A percentile compares a stretch with the other conserved stretches of the same genome.
Evolutionary conservation across 2,113 vertebrate species (phyloP).

Genomic region (Mus musculus): DNA sequence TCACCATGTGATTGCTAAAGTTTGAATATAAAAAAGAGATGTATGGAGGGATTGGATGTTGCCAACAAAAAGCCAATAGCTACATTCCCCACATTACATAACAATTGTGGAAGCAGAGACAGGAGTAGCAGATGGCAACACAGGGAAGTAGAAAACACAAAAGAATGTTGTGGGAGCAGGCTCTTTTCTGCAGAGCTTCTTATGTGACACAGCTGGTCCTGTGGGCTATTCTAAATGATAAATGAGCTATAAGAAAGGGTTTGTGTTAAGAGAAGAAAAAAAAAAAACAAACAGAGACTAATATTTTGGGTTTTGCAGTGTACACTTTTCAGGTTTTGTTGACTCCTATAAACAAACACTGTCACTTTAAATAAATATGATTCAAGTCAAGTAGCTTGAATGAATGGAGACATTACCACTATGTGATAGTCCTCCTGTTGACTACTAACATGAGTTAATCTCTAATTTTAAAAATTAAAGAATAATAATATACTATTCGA

Average conservation of each 20-base stretch:
- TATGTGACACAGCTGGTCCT: neutral
- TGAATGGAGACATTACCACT: neutral
- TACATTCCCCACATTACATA: no score
- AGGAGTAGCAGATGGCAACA: no score
- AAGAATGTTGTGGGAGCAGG: neutral
- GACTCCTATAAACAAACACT: neutral
- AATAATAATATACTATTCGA: neutral
- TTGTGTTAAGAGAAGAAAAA: neutral
- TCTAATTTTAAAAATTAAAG: neutral
- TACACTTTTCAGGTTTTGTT: neutral
- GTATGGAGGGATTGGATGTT: neutral
- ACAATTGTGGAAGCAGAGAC: neutral
- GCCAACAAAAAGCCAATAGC: neutral
- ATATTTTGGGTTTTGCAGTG: neutral
- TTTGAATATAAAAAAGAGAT: neutral
- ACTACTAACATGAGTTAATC: neutral
- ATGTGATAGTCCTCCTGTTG: neutral
- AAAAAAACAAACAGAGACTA: slow-evolving; percentile 44
- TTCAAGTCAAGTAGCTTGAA: neutral
- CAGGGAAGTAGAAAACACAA: neutral
- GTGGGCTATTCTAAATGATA: neutral
- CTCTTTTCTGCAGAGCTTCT: neutral
- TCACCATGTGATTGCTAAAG: neutral
- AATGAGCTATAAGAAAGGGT: neutral
- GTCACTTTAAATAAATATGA: neutral